A percentile compares a stretch with the other conserved stretches of the same genome.
These are phyloP conservation scores for Oxyura jamaicensis DNA, from an alignment of 2,113 vertebrate genomes.

Conservation along the genomic window DNA sequence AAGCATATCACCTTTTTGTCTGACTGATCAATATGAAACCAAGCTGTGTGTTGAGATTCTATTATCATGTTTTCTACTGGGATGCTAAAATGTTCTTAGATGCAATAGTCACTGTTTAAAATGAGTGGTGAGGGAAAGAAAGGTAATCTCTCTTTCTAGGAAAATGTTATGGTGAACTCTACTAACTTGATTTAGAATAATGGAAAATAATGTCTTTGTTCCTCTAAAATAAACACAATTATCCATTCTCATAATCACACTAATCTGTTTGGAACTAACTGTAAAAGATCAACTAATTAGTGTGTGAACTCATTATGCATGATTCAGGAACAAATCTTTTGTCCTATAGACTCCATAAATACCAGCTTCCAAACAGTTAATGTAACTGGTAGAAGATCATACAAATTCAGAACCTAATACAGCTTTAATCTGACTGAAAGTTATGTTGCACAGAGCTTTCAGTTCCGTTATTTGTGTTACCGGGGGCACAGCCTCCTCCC, in stretches of 20 bases:
- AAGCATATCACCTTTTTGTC: not conserved
- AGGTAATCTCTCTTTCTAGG: not conserved
- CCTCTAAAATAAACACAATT: not conserved
- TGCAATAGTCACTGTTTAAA: not conserved
- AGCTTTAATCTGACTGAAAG: conserved; percentile 1
- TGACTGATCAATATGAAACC: not conserved
- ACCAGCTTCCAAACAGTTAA: not conserved
- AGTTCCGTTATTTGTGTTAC: not conserved
- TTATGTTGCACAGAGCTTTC: not conserved
- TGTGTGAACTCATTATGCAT: not conserved
- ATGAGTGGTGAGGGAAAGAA: not conserved
- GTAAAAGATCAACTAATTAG: not conserved
- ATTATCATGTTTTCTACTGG: not conserved
- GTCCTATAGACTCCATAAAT: not conserved
- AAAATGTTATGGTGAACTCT: not conserved
- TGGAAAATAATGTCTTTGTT: not conserved
- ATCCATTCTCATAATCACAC: not conserved
- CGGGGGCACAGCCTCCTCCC: too few species aligned
- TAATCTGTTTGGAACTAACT: not conserved
- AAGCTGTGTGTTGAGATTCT: not conserved
- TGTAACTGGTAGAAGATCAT: not conserved
- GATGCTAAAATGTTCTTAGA: not conserved
- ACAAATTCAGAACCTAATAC: not conserved
- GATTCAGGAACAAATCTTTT: not conserved
- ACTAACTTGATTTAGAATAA: not conserved